Conservation (phyloP, 92 coral and sea anemone genomes). For the Porites evermanni region DNA sequence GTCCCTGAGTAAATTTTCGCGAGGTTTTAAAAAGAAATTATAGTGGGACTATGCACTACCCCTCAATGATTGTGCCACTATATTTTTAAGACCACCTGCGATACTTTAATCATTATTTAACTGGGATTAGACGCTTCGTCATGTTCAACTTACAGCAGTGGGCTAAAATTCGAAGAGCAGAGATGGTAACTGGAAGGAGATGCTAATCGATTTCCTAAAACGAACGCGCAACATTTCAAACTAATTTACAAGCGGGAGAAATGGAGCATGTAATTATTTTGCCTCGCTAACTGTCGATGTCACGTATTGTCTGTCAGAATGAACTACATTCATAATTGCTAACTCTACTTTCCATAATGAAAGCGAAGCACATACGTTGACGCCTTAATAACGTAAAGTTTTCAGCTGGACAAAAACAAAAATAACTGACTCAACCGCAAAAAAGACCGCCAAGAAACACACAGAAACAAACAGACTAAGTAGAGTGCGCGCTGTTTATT, state of each 20-base stretch:
- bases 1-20: not conserved
- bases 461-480: not conserved
- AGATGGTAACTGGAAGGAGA: not conserved
- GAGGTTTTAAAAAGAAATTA: not conserved
- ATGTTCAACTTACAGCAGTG: not conserved
- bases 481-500: constrained; percentile 4
- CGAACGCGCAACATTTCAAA: not conserved
- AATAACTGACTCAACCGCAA: constrained; percentile 14
- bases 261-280: not conserved
- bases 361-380: not conserved
- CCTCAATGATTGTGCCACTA: not conserved
- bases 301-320: constrained; percentile 2
- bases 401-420: not conserved
- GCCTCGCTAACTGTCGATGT: not conserved
- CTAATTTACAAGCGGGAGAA: not conserved
- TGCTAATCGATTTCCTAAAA: not conserved
- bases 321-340: not conserved
- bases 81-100: not conserved
- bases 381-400: not conserved
- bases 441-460: constrained; percentile 13
- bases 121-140: not conserved
- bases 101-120: not conserved
- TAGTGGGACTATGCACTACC: too few relatives aligned
- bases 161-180: not conserved
- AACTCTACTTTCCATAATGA: not conserved